Percentiles rank a stretch among this genome's conserved stretches.
Conservation (phyloP, 2,797 vertebrate species). For the Forpus xanthops region DNA sequence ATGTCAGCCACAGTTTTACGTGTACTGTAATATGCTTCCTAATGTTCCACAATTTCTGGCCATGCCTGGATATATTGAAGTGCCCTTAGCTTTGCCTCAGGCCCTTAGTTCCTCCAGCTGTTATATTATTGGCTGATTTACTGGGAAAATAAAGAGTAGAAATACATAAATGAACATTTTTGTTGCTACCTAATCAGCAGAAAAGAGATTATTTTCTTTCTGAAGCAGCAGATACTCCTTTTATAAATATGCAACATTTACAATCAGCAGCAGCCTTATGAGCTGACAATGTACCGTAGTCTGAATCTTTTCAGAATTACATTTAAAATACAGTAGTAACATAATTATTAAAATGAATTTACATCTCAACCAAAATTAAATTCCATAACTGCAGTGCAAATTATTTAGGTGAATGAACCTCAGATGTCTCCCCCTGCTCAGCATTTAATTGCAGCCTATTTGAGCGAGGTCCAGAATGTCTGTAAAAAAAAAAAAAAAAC, state of each 20-base stretch:
- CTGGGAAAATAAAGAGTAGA: slow-evolving; percentile 73
- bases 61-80: slow-evolving; percentile 56
- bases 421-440: slow-evolving; percentile 48
- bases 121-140: slow-evolving; percentile 75
- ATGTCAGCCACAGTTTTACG: slow-evolving; percentile 34
- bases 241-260: slow-evolving; percentile 33
- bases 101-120: slow-evolving; percentile 75
- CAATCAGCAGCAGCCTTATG: slow-evolving; percentile 22
- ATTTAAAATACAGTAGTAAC: slow-evolving; percentile 63
- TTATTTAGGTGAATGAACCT: slow-evolving; percentile 73
- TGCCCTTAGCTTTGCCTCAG: slow-evolving; percentile 75
- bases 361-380: slow-evolving; percentile 73
- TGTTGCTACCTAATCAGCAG: slow-evolving; percentile 74
- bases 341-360: slow-evolving; percentile 76
- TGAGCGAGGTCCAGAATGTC: slow-evolving; percentile 25
- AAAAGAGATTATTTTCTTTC: slow-evolving; percentile 63
- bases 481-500: background rate
- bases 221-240: slow-evolving; percentile 30
- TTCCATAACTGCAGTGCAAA: slow-evolving; percentile 66
- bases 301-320: slow-evolving; percentile 44
- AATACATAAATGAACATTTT: slow-evolving; percentile 76
- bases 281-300: slow-evolving; percentile 35
- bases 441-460: slow-evolving; percentile 72
- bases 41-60: slow-evolving; percentile 50
- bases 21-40: slow-evolving; percentile 27